Conservation (phyloP, 2,797 vertebrate genomes). For the Mionectes olivaceus region DNA sequence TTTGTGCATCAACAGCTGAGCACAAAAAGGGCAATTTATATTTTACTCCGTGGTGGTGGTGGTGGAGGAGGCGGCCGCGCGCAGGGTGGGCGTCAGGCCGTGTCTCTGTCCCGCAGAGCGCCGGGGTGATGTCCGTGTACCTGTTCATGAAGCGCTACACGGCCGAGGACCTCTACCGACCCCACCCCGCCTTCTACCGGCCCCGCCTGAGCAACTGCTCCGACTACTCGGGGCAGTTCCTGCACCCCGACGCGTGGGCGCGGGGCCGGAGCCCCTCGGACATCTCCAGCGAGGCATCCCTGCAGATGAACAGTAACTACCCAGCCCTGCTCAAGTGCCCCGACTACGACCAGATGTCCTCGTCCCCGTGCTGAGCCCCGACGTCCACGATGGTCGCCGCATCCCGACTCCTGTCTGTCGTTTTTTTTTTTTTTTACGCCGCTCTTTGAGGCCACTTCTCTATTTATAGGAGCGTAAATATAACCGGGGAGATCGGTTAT, state of each 20-base stretch:
- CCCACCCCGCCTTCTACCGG: conserved; percentile 87
- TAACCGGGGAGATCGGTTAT: conserved; percentile 23
- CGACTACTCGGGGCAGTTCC: conserved; percentile 91
- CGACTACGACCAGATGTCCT: conserved; percentile 91
- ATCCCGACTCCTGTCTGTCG: neutral
- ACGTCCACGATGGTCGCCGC: rapidly evolving
- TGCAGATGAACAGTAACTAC: conserved; percentile 91
- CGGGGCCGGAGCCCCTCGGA: conserved; percentile 89
- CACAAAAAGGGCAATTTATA: rapidly evolving
- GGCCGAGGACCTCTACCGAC: conserved; percentile 89
- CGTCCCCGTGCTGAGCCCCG: conserved; percentile 87
- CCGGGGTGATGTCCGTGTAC: conserved; percentile 93
- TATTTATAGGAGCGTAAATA: conserved; percentile 52
- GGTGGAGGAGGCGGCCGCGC: rapidly evolving
- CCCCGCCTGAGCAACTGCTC: conserved; percentile 94
- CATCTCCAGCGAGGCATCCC: conserved; percentile 89
- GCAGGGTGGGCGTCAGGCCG: neutral
- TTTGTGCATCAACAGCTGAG: neutral
- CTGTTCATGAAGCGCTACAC: conserved; percentile 96
- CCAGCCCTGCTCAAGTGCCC: conserved; percentile 92
- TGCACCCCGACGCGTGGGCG: conserved; percentile 88
- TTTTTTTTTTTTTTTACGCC: conserved; percentile 37
- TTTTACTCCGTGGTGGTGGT: rapidly evolving
- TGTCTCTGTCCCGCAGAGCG: conserved; percentile 76
- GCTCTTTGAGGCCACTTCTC: conserved; percentile 7